phyloP scores from a whole-genome alignment of 2,888 invertebrate species.

The Scaptomyza cyrtandrae region DNA sequence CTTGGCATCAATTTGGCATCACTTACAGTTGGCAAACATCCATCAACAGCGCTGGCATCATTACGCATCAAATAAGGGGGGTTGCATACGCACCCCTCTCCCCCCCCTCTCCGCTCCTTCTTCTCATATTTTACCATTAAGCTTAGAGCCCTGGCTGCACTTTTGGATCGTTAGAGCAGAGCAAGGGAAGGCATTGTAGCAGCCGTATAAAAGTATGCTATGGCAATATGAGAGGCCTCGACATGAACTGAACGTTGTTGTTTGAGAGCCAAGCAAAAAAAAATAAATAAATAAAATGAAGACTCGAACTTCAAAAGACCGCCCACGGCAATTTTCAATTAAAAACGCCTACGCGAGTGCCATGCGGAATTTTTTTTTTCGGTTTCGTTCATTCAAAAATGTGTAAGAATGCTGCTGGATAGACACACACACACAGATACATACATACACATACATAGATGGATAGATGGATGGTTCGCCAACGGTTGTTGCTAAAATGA shows the following conservation, averaged over 20 bases:
- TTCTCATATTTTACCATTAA: neutral
- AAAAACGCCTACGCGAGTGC: constrained; percentile 68
- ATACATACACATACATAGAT: neutral
- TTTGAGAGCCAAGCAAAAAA: neutral
- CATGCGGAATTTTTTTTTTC: constrained; percentile 17
- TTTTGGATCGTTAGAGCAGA: constrained; percentile 8
- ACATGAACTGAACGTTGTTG: constrained; percentile 1
- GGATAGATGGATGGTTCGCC: neutral
- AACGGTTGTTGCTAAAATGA: neutral
- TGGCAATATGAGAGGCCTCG: constrained; percentile 14
- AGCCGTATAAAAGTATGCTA: constrained; percentile 53
- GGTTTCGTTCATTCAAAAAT: constrained; percentile 27
- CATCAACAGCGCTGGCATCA: constrained; percentile 43
- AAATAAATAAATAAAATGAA: neutral
- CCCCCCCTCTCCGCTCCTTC: neutral
- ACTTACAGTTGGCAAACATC: constrained; percentile 66
- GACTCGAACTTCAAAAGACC: constrained; percentile 67
- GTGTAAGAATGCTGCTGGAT: constrained; percentile 34
- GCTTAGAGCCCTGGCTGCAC: constrained; percentile 35
- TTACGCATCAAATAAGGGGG: constrained; percentile 30
- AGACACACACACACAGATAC: neutral
- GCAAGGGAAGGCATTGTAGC: neutral
- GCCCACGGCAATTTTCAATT: constrained; percentile 76
- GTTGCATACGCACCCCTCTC: neutral
- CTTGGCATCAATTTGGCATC: constrained; percentile 75